Evolutionary conservation across 2,888 invertebrate species (phyloP).

Genomic region (Limnephilus rhombicus): DNA sequence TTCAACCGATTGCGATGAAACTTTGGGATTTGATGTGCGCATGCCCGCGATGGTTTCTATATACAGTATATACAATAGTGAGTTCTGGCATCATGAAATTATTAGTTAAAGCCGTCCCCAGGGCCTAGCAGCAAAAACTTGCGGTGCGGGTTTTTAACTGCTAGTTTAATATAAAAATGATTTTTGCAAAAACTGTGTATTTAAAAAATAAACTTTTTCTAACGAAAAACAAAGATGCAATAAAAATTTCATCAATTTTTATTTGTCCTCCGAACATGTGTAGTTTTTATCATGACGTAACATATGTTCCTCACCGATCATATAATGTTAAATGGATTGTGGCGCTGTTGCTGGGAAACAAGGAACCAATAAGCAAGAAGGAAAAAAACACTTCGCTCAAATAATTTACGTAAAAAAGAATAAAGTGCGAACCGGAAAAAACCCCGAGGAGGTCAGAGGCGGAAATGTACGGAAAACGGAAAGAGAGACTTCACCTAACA

Average conservation of each 20-base stretch:
- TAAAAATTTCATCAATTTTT: not conserved
- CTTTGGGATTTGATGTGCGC: too few species aligned
- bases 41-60: too few species aligned
- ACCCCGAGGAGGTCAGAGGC: not conserved
- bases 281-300: not conserved
- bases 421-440: conserved; percentile 1
- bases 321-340: conserved; percentile 34
- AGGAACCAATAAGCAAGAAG: conserved; percentile 19
- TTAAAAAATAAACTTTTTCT: not conserved
- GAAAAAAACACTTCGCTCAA: conserved; percentile 13
- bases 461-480: conserved; percentile 7
- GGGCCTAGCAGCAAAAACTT: too few species aligned
- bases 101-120: too few species aligned
- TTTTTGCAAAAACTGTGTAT: not conserved
- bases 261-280: not conserved
- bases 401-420: conserved; percentile 15
- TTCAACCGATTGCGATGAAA: too few species aligned
- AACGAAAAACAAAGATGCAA: not conserved
- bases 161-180: not conserved
- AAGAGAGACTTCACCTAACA: not conserved
- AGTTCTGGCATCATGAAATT: too few species aligned
- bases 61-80: too few species aligned
- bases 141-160: too few species aligned
- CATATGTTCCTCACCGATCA: not conserved
- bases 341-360: not conserved